Evolutionary conservation across 2,888 invertebrate genomes (phyloP), one percentile per base, ranked within the genome.

Genomic region (Euphydryas editha): DNA sequence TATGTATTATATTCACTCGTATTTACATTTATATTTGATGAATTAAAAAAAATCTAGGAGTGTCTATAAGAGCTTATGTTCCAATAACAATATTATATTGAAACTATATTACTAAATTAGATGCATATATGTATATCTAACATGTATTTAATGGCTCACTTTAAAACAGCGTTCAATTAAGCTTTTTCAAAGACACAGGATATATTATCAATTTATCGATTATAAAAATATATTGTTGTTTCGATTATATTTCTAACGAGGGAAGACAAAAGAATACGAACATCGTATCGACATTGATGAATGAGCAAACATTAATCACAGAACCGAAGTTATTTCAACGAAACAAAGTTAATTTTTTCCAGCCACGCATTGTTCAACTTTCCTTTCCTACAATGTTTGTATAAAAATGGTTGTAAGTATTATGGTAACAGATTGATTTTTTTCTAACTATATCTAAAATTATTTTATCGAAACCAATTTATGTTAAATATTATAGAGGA

Each of bases 271-370:
- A 62, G 17, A 61, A 54, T 46, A 59, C 11, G 39, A 54, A 68
- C 62, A 66, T 63, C 20, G 59, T 60, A 59, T 44, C 20, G 66
- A 66, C 69, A 60, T 17, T 69, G 69, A 63, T 54, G 62, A 58
- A 69, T 63, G 59, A 39, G 49, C 65, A 57, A 58, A 55, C 59
- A 66, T 66, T 62, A 62, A 66, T 69, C 62, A 13, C 44, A 42
- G 36, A 54, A 62, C 62, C 54, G 2, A 59, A 65, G 39, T 58
- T 39, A 58, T 57, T 66, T 37, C 18, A 51, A 49, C 18, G 49
- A 49, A 57, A 62, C 56, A 63, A 56, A 64, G 59, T 62, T 68
- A 30, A 46, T 61, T 37, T 44, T 57, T 47, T 20, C 57, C 57
- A 42, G 37, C 44, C 54, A 61, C 58, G 63, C 54, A 56, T 39